phyloP scores from a whole-genome alignment of 2,888 invertebrate genomes.

The Pammene aurita region DNA sequence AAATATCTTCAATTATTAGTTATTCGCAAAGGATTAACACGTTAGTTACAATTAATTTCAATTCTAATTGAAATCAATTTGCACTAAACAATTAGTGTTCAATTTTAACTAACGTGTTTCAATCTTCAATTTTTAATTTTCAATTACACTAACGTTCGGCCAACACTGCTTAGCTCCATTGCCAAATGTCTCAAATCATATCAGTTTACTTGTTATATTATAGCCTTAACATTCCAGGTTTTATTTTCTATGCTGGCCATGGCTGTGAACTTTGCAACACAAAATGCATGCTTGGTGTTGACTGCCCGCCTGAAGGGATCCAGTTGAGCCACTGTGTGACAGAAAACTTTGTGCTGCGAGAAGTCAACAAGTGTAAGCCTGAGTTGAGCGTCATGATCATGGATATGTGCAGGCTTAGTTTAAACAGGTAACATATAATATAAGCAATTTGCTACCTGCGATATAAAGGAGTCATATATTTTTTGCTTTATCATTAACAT shows the following conservation, averaged over 20 bases:
- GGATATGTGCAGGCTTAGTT: conserved; percentile 81
- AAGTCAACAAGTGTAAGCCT: conserved; percentile 70
- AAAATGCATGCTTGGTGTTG: conserved; percentile 77
- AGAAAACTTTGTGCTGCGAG: conserved; percentile 74
- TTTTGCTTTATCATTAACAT: too few species aligned
- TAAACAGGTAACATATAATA: conserved; percentile 73
- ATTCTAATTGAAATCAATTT: too few species aligned
- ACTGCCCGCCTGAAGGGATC: conserved; percentile 73
- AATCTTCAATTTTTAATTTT: too few species aligned
- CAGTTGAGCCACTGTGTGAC: conserved; percentile 69
- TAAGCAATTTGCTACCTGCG: not conserved
- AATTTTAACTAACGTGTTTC: too few species aligned
- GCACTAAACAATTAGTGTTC: too few species aligned
- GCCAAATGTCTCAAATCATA: too few species aligned
- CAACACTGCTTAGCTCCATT: too few species aligned
- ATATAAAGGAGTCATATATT: too few species aligned
- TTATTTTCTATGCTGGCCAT: conserved; percentile 83
- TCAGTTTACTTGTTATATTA: not conserved
- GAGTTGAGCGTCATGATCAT: conserved; percentile 77
- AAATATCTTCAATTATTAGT: too few species aligned
- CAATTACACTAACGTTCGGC: too few species aligned
- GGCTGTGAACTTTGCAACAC: conserved; percentile 79
- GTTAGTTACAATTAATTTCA: too few species aligned
- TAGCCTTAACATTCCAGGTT: conserved; percentile 60
- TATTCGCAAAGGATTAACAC: too few species aligned